Conservation (phyloP, 2,888 invertebrate species). For the Dascillus cervinus region DNA sequence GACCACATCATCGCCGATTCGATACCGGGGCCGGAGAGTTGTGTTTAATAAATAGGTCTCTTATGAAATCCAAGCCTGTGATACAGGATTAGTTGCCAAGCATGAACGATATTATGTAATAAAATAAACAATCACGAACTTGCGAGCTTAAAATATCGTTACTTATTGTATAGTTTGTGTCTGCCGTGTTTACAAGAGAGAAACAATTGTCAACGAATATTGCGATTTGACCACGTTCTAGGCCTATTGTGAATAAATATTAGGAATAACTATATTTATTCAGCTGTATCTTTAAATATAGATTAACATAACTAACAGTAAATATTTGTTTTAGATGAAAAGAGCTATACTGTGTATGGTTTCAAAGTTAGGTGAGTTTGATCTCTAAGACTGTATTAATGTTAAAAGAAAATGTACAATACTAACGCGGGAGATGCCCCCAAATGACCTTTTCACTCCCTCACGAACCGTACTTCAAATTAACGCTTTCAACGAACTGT, state of each 20-base stretch:
- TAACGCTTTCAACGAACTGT: slow-evolving; percentile 15
- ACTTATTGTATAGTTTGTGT: slow-evolving; percentile 11
- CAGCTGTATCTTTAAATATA: too few species aligned
- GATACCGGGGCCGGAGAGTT: slow-evolving; percentile 82
- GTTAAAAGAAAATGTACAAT: slow-evolving; percentile 10
- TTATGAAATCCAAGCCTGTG: slow-evolving; percentile 12
- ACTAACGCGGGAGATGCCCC: slow-evolving; percentile 6
- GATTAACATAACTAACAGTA: too few species aligned
- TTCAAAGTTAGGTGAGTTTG: slow-evolving; percentile 7
- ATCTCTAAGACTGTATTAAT: slow-evolving; percentile 19
- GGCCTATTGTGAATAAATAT: slow-evolving; percentile 15
- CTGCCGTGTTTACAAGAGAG: slow-evolving; percentile 7
- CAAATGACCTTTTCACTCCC: too few species aligned
- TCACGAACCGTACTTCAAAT: too few species aligned
- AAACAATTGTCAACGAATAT: slow-evolving; percentile 22
- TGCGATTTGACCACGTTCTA: slow-evolving; percentile 12
- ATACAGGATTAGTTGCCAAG: slow-evolving; percentile 13
- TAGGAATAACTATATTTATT: slow-evolving; percentile 4
- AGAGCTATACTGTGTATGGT: background rate
- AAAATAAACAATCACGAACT: slow-evolving; percentile 24
- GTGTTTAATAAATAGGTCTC: slow-evolving; percentile 57
- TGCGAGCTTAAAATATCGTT: slow-evolving; percentile 20
- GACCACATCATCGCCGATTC: slow-evolving; percentile 78
- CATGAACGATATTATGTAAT: slow-evolving; percentile 13
- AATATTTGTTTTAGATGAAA: too few species aligned